Conservation (phyloP, 2,113 vertebrate genomes). For the Mionectes macconnelli region DNA sequence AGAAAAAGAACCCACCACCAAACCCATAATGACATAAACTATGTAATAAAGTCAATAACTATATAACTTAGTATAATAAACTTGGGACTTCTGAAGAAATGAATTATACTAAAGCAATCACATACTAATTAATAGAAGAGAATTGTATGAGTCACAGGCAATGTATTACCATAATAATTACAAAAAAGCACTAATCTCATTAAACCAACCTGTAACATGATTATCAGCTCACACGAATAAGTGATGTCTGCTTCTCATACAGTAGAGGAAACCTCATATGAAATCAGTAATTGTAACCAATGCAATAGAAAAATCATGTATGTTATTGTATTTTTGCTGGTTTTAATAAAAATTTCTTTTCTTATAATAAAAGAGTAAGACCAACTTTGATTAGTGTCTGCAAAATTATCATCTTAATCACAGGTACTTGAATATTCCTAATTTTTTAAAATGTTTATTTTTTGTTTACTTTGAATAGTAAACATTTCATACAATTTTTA, state of each 20-base stretch:
- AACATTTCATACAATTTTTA: background rate
- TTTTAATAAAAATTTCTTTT: background rate
- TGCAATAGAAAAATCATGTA: background rate
- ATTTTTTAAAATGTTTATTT: background rate
- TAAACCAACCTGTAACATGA: slow-evolving; percentile 54
- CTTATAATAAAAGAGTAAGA: background rate
- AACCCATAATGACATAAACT: background rate
- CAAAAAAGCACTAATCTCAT: slow-evolving; percentile 58
- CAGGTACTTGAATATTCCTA: background rate
- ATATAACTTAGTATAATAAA: slow-evolving; percentile 35
- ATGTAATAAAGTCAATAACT: slow-evolving; percentile 17
- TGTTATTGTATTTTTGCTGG: background rate
- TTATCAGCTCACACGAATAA: slow-evolving; percentile 58
- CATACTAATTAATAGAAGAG: slow-evolving; percentile 43
- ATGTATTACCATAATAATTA: slow-evolving; percentile 66
- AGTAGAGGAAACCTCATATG: background rate
- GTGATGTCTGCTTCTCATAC: background rate
- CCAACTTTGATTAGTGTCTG: background rate
- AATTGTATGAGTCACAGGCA: slow-evolving; percentile 39
- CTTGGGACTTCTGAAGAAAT: slow-evolving; percentile 33
- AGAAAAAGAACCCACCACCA: background rate
- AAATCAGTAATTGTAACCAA: slow-evolving; percentile 12
- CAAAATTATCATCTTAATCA: background rate
- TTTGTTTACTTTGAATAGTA: background rate
- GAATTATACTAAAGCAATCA: slow-evolving; percentile 54